These are phyloP conservation scores for Bombus affinis DNA, from an alignment of 1,140 invertebrate species.

Conservation along the genomic window DNA sequence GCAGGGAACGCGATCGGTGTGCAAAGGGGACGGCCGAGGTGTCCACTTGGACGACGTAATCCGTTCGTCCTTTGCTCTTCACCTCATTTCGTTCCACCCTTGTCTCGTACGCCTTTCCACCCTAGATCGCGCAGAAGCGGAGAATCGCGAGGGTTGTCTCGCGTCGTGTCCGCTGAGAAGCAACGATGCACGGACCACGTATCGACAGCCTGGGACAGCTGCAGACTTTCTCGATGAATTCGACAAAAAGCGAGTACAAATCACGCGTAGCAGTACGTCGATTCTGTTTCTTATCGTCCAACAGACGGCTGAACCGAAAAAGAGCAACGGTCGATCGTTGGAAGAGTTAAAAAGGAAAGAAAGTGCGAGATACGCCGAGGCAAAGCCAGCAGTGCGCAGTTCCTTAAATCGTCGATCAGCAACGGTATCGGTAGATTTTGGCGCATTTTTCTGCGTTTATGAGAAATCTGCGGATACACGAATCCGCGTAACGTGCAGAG, in stretches of 20 bases:
- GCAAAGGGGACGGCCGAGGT: neutral
- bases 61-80: slow-evolving; percentile 33
- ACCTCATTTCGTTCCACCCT: slow-evolving; percentile 18
- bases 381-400: too few species aligned
- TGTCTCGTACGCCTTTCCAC: slow-evolving; percentile 19
- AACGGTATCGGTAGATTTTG: too few species aligned
- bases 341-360: too few species aligned
- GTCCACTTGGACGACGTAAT: slow-evolving; percentile 55
- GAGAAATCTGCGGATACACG: too few species aligned
- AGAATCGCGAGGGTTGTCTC: neutral
- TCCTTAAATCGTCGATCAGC: too few species aligned
- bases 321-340: too few species aligned
- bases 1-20: neutral
- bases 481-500: too few species aligned
- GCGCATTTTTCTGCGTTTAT: too few species aligned
- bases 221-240: neutral
- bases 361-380: too few species aligned
- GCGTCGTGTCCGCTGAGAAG: neutral
- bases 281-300: too few species aligned
- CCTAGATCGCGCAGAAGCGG: slow-evolving; percentile 10
- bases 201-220: neutral
- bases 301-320: too few species aligned
- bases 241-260: neutral
- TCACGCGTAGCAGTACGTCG: too few species aligned
- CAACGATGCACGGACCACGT: neutral